Conservation (phyloP, 2,888 invertebrate genomes). For the Pristionchus mayeri region DNA sequence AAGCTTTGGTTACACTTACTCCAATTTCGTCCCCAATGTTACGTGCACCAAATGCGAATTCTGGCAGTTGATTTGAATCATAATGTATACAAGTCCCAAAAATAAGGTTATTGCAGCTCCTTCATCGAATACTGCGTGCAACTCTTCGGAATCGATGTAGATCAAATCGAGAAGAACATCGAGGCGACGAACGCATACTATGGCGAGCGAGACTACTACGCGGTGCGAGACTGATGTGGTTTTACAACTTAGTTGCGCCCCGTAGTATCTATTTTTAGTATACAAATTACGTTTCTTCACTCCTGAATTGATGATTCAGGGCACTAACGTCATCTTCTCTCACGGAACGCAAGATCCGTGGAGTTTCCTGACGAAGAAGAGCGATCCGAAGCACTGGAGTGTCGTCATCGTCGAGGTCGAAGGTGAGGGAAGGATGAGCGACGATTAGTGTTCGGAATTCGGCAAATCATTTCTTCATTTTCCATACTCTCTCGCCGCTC, state of each 20-base stretch:
- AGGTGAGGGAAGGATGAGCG: neutral
- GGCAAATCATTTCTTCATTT: no score
- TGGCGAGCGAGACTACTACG: constrained; percentile 35
- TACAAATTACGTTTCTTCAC: no score
- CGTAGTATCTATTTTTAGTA: neutral
- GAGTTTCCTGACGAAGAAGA: constrained; percentile 37
- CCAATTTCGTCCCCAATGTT: no score
- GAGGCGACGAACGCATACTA: neutral
- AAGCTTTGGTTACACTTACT: neutral
- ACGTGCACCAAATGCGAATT: no score
- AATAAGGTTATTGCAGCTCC: constrained; percentile 7
- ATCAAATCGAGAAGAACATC: constrained; percentile 43
- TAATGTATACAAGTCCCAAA: neutral
- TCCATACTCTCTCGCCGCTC: no score
- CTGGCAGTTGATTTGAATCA: neutral
- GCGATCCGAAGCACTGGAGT: constrained; percentile 32
- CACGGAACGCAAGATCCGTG: constrained; percentile 49
- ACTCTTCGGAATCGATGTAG: constrained; percentile 24
- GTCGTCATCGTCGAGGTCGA: constrained; percentile 10
- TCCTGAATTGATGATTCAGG: constrained; percentile 47
- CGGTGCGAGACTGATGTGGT: neutral
- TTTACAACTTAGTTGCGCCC: no score
- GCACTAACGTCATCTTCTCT: constrained; percentile 51
- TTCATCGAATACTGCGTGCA: constrained; percentile 15
- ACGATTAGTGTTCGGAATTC: no score